Percentiles rank a stretch among this genome's conserved stretches.
These are phyloP conservation scores for Drosophila baimaii DNA, from an alignment of 1,140 invertebrate species.

Conservation along the genomic window DNA sequence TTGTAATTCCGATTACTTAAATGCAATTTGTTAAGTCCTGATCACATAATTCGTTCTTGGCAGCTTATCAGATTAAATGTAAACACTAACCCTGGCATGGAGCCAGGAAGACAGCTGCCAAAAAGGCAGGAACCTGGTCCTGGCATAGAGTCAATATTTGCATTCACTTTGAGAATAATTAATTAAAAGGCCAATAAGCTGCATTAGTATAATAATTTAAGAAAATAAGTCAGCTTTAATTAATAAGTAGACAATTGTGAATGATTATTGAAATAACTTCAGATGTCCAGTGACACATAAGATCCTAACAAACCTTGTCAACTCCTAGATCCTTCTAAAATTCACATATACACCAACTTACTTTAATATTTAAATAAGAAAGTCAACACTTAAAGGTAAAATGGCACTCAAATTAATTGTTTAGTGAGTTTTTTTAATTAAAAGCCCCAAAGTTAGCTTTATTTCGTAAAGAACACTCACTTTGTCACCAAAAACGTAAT, in stretches of 20 bases:
- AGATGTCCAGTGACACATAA: not conserved
- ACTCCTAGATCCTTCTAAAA: not conserved
- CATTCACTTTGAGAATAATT: conserved; percentile 10
- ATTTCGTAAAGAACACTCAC: not conserved
- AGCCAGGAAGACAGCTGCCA: conserved; percentile 12
- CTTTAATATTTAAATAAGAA: not conserved
- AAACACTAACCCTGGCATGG: conserved; percentile 8
- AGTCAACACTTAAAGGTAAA: too few species aligned
- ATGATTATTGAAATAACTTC: too few species aligned
- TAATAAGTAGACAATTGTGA: not conserved
- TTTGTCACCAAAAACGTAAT: not conserved
- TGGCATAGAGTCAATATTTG: conserved; percentile 16
- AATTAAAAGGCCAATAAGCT: not conserved
- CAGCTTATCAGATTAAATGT: conserved; percentile 18
- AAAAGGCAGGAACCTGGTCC: conserved; percentile 10
- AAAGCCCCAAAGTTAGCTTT: not conserved
- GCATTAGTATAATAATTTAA: not conserved
- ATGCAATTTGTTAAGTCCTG: not conserved
- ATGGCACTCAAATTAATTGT: too few species aligned
- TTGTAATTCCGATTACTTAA: not conserved
- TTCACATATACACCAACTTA: not conserved
- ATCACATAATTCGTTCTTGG: conserved; percentile 17
- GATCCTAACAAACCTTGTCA: not conserved
- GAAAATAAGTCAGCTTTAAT: too few species aligned
- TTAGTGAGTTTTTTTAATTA: too few species aligned